Conservation (phyloP, 1,140 invertebrate genomes). For the Drosophila tropicalis region DNA sequence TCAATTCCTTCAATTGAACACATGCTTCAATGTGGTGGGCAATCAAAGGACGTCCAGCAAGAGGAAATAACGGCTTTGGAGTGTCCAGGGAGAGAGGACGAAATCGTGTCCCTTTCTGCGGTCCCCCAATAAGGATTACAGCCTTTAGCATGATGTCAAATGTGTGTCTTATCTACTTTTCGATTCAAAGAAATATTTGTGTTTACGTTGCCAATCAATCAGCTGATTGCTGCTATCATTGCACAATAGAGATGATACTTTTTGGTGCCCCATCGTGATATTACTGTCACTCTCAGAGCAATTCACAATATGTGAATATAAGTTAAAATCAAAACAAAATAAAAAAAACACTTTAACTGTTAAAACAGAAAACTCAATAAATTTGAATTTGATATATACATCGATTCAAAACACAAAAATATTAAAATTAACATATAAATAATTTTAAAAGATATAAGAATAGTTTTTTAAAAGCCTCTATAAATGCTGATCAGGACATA, state of each 20-base stretch:
- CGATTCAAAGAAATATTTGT: constrained; percentile 29
- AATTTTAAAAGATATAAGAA: no score
- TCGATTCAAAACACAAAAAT: no score
- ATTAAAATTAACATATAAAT: no score
- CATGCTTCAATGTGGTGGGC: constrained; percentile 99
- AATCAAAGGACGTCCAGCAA: constrained; percentile 96
- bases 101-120: constrained; percentile 95
- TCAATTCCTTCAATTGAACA: constrained; percentile 89
- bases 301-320: no score
- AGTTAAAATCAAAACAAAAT: no score
- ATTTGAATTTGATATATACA: no score
- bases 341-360: no score
- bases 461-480: no score
- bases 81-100: constrained; percentile 97
- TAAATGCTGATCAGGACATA: no score
- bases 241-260: neutral
- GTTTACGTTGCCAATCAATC: constrained; percentile 65
- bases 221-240: constrained; percentile 24
- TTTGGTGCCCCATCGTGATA: neutral
- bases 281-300: neutral
- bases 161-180: constrained; percentile 31
- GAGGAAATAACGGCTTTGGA: constrained; percentile 98
- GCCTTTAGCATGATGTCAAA: constrained; percentile 87
- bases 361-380: no score
- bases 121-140: constrained; percentile 90